Base-by-base conservation (phyloP, 2,888 invertebrate genomes). In the Pyrocoelia pectoralis region DNA sequence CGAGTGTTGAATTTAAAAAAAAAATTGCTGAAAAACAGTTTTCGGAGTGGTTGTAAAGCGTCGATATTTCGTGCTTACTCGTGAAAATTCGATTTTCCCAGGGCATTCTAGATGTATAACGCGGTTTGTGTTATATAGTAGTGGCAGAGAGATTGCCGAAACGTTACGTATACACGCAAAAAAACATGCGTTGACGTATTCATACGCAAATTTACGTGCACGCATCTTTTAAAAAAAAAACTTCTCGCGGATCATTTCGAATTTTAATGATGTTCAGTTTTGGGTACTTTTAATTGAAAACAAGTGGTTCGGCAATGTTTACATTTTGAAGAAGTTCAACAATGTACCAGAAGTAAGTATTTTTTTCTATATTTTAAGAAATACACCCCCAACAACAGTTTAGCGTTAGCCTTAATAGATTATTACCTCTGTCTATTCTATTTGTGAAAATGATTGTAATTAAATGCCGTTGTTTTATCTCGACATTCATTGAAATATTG, bases 31-130 rank as follows among this genome's bases (percentile, higher is more conserved):
- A n/a, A 57, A 57, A 62, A 56, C 56, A 28, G 40, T 56, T 29
- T 43, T 28, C 29, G 49, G 50, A 38, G 59, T 50, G 54, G 49
- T 65, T 68, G 61, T 66, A 61, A 48, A 57, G 58, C 67, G 64
- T 43, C 65, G 61, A 41, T 14, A n/a, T 29, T 50, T 64, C 69
- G 69, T 64, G 59, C 40, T n/a, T 13, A 9, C 41, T 65, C 69
- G 69, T 57, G 55, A 49, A 59, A 48, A 40, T 54, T 64, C 69
- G 69, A 64, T 68, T 69, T 69, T 69, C 69, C 69, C 69, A 69
- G 69, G 69, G 69, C 66, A 58, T 64, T 57, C 63, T 63, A 56
- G 56, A 56, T 63, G 63, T 52, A 56, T 49, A 61, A 65, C 65
- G 60, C 65, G 65, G 56, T 65, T 65, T 57, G 49, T 52, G 56